Conservation (phyloP, 92 coral and sea anemone genomes). For the Porites cylindrica region DNA sequence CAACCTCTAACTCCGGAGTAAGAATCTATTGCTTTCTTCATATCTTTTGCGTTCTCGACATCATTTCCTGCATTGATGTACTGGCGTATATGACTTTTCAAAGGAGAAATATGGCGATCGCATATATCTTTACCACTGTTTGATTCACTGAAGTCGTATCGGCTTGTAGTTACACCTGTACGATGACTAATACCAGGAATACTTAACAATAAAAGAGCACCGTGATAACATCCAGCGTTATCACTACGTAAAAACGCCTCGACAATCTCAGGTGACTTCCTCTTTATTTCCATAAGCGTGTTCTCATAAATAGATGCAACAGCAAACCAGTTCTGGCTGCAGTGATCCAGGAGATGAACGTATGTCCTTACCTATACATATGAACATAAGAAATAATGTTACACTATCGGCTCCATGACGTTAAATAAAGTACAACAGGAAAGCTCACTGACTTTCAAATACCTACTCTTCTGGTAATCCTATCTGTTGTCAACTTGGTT, state of each 20-base stretch:
- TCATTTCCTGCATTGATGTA: conserved; percentile 37
- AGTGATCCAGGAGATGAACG: conserved; percentile 27
- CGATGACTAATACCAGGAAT: conserved; percentile 28
- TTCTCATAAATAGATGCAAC: too few species aligned
- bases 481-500: too few species aligned
- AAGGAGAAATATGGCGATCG: conserved; percentile 37
- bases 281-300: neutral
- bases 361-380: conserved; percentile 24
- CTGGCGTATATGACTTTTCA: conserved; percentile 30
- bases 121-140: conserved; percentile 40
- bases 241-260: conserved; percentile 18
- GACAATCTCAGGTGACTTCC: conserved; percentile 2
- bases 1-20: conserved; percentile 25
- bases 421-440: too few species aligned
- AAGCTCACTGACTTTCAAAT: too few species aligned
- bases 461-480: too few species aligned
- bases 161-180: conserved; percentile 7
- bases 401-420: neutral
- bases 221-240: conserved; percentile 46
- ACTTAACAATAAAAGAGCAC: conserved; percentile 30
- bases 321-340: neutral
- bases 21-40: conserved; percentile 30
- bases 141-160: conserved; percentile 21
- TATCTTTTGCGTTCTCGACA: conserved; percentile 21
- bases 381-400: too few species aligned